Base-by-base conservation (phyloP, 2,113 vertebrate genomes). In the Sylvicapra grimmia region DNA sequence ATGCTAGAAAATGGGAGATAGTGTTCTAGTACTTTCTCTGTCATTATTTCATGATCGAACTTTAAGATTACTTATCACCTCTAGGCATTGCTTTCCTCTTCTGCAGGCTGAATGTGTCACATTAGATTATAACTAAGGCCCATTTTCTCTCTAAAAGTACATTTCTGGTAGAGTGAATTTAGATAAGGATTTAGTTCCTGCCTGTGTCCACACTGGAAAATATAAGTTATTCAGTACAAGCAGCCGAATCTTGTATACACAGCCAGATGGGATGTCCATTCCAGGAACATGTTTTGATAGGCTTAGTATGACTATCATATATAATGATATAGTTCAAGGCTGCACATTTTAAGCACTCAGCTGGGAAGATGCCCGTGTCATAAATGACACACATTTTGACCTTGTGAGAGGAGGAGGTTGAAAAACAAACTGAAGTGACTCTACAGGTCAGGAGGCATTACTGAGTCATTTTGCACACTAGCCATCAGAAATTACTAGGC, bases 331-430 rank as follows among this genome's bases (percentile, higher is more conserved):
- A 94, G 54, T 82, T 61, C 11, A 82, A 65, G 21, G 1, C 15
- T 90, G 93, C 56, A 61, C 44, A 83, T 82, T 94, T 94, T 94
- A 94, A 79, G 40, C 33, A 23, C 21, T 94, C 63, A 87, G 10
- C 8, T 85, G 29, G 21, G 23, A 97, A 94, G 54, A n/a, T 82
- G 16, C 27, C 91, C 53, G 27, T 72, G 40, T 68, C 15, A 1
- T n/a, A 93, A 94, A 54, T 89, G n/a, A 95, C 68, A 85, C 63
- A 59, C 21, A 79, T 90, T 80, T 59, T 93, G 59, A 91, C 77
- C 44, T 80, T 80, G 63, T 36, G 23, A 93, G 33, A 95, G n/a
- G 16, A 92, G 49, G 31, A 87, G 44, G 29, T 85, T 44, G 49
- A 59, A 95, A 95, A 87, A 51, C 54, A 93, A 93, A 59, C 5